Percentiles rank a stretch among this genome's conserved stretches.
These are phyloP conservation scores for Nesoenas mayeri DNA, from an alignment of 2,113 vertebrate species.

Conservation along the genomic window DNA sequence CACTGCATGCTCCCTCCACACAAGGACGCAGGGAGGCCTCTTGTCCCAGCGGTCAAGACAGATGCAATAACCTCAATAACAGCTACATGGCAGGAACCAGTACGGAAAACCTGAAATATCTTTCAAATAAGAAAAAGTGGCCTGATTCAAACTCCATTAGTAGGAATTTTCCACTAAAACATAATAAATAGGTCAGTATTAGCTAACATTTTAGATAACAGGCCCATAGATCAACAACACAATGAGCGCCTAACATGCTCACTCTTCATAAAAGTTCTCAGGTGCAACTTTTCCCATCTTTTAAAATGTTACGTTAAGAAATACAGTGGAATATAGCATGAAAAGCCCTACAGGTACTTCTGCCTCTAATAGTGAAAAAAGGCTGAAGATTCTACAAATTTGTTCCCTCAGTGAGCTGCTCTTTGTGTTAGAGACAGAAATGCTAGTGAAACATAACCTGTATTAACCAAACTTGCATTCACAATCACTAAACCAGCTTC, in stretches of 20 bases:
- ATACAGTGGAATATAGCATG: not conserved
- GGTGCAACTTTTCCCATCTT: not conserved
- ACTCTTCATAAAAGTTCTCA: not conserved
- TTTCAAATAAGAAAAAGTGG: not conserved
- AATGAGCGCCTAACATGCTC: accelerated
- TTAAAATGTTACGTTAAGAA: not conserved
- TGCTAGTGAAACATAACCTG: not conserved
- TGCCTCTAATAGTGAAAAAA: not conserved
- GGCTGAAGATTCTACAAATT: not conserved
- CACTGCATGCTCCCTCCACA: not conserved
- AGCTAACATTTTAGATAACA: not conserved
- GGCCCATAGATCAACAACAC: not conserved
- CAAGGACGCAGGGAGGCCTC: not conserved
- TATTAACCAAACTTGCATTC: not conserved
- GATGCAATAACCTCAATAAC: not conserved
- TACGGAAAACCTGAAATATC: not conserved
- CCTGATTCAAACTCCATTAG: not conserved
- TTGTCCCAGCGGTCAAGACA: not conserved
- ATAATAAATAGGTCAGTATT: not conserved
- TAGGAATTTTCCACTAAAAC: not conserved
- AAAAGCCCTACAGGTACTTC: not conserved
- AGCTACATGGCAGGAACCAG: not conserved
- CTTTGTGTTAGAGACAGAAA: not conserved
- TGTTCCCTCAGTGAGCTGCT: not conserved
- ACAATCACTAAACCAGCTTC: not conserved